Conservation (phyloP, 2,797 vertebrate genomes). For the Jordanella pulchra region DNA sequence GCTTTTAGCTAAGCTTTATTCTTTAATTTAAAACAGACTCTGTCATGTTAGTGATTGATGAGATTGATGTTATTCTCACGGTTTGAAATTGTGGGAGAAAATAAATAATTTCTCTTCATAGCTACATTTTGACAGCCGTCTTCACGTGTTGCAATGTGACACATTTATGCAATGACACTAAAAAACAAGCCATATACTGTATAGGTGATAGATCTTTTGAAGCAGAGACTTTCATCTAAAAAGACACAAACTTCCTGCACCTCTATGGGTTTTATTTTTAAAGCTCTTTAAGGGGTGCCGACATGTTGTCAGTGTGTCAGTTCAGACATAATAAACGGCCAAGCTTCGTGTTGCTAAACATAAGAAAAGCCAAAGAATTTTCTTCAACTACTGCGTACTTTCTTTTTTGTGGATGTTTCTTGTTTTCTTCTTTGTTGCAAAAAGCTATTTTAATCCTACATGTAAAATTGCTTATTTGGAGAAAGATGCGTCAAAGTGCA, state of each 20-base stretch:
- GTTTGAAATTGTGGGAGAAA: conserved; percentile 14
- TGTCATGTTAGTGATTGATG: conserved; percentile 10
- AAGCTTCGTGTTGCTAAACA: background rate
- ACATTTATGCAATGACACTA: background rate
- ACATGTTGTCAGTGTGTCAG: conserved; percentile 1
- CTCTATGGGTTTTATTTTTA: background rate
- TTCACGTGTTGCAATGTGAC: background rate
- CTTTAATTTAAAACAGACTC: background rate
- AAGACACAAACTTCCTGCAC: background rate
- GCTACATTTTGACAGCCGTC: background rate
- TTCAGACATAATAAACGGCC: background rate
- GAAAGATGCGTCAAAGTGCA: background rate
- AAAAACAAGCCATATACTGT: background rate
- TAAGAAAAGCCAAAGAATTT: background rate
- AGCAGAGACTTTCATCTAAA: conserved; percentile 1
- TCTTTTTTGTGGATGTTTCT: background rate
- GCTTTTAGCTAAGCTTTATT: background rate
- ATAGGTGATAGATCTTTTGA: background rate
- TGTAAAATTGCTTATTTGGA: conserved; percentile 6
- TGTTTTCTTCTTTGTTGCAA: background rate
- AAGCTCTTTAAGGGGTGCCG: background rate
- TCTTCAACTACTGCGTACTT: background rate
- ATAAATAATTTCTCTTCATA: background rate
- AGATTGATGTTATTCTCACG: background rate
- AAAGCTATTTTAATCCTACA: background rate